Evolutionary conservation across 2,888 invertebrate species (phyloP).

Genomic region (Chalcosyrphus nemorum): DNA sequence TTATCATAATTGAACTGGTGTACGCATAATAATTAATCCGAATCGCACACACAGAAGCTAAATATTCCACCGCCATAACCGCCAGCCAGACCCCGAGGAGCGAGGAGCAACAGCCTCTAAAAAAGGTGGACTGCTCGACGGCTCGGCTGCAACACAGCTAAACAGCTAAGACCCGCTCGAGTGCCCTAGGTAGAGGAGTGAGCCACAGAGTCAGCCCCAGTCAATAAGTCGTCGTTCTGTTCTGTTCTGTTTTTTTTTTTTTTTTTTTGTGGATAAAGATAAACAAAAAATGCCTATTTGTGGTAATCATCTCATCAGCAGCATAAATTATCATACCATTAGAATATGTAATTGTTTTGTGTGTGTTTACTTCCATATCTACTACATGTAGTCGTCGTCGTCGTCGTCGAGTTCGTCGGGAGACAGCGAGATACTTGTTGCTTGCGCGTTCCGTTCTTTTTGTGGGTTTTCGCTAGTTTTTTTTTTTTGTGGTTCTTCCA

Average conservation of each 20-base stretch:
- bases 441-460: conserved; percentile 40
- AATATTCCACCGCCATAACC: conserved; percentile 30
- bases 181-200: conserved; percentile 48
- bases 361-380: conserved; percentile 62
- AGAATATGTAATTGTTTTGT: conserved; percentile 72
- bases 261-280: conserved; percentile 68
- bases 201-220: conserved; percentile 42
- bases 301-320: conserved; percentile 73
- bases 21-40: conserved; percentile 73
- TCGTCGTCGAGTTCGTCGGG: too few species aligned
- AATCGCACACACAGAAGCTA: conserved; percentile 56
- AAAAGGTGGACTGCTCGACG: conserved; percentile 57
- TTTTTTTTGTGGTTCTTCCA: conserved; percentile 30
- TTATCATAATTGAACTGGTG: conserved; percentile 73
- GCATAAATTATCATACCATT: conserved; percentile 73
- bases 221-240: conserved; percentile 54
- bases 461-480: conserved; percentile 9
- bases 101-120: conserved; percentile 66
- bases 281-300: conserved; percentile 73
- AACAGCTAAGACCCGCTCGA: background rate
- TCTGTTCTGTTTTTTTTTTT: conserved; percentile 13
- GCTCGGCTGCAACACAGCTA: conserved; percentile 10
- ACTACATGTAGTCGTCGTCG: conserved; percentile 43
- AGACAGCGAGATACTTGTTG: conserved; percentile 52
- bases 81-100: background rate